A percentile compares a stretch with the other conserved stretches of the same genome.
Conservation (phyloP, 2,797 vertebrate species). For the Oreochromis grahami region DNA sequence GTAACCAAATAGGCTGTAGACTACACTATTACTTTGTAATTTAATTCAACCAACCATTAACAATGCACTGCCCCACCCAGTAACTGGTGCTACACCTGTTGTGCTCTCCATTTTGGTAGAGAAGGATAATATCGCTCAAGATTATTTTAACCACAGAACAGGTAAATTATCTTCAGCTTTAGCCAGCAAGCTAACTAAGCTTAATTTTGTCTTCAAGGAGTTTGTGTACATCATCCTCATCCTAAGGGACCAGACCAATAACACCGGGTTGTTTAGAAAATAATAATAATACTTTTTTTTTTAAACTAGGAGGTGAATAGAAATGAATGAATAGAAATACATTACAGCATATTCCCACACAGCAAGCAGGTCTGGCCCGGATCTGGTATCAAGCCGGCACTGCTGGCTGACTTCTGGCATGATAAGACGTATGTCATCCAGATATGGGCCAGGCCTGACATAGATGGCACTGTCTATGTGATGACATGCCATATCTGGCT, state of each 20-base stretch:
- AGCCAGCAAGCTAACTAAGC: not conserved
- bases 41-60: not conserved
- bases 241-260: not conserved
- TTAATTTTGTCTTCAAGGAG: not conserved
- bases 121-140: not conserved
- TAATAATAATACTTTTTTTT: not conserved
- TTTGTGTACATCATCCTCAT: not conserved
- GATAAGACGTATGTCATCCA: too few relatives aligned
- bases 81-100: not conserved
- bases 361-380: too few relatives aligned
- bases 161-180: not conserved
- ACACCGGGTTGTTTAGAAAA: not conserved
- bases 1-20: not conserved
- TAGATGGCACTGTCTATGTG: too few relatives aligned
- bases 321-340: not conserved
- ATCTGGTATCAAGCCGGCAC: too few relatives aligned
- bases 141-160: not conserved
- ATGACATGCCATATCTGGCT: too few relatives aligned
- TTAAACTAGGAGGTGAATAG: not conserved
- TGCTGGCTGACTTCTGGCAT: too few relatives aligned
- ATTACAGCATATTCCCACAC: not conserved
- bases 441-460: too few relatives aligned
- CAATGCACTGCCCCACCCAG: not conserved
- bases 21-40: not conserved
- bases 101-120: not conserved